phyloP scores from a whole-genome alignment of 1,140 invertebrate species.

The Trypoxylus dichotomus region DNA sequence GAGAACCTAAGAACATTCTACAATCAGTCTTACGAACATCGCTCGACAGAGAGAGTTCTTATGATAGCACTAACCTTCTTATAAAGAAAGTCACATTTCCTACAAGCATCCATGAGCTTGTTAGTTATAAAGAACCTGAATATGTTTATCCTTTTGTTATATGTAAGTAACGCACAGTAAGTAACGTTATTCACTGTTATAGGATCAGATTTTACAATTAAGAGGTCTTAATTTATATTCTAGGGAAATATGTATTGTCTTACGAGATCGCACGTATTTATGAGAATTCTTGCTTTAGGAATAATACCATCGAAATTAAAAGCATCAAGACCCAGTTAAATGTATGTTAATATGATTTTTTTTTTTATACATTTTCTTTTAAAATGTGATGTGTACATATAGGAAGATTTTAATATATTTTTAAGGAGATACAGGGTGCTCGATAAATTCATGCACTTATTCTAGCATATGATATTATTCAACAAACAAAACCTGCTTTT shows the following conservation, averaged over 20 bases:
- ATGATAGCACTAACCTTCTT: not conserved
- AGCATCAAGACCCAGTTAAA: not conserved
- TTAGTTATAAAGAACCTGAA: conserved; percentile 22
- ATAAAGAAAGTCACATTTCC: conserved; percentile 15
- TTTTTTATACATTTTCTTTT: no score
- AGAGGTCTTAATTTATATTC: not conserved
- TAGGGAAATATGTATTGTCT: not conserved
- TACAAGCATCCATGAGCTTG: not conserved
- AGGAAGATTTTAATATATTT: no score
- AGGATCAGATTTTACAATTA: not conserved
- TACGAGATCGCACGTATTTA: not conserved
- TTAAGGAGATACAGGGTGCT: no score
- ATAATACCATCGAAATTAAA: conserved; percentile 11
- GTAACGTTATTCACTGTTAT: not conserved
- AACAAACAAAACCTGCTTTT: no score
- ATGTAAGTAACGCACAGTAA: conserved; percentile 10
- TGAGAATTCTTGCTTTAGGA: conserved; percentile 11
- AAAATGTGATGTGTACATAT: no score
- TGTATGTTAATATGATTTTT: not conserved
- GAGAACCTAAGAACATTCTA: not conserved
- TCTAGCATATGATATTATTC: no score
- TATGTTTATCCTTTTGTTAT: conserved; percentile 11
- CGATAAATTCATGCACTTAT: no score
- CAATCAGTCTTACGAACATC: not conserved
- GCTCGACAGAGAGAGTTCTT: not conserved